Evolutionary conservation across 2,888 invertebrate species (phyloP), one percentile per base, ranked within the genome.

Genomic region (Xestia c-nigrum): DNA sequence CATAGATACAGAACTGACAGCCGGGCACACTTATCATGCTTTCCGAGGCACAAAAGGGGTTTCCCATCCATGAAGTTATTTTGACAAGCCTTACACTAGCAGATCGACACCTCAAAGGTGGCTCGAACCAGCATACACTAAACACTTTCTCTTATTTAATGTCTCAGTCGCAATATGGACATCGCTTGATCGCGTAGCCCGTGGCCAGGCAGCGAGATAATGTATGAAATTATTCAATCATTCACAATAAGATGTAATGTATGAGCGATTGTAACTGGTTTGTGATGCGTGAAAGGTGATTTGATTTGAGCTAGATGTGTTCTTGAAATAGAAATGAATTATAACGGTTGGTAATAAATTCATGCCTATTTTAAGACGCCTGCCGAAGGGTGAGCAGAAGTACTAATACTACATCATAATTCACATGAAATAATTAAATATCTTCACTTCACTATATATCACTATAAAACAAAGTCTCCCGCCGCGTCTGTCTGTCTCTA

Each of bases 211-310:
- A 0, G n/a, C n/a, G 6, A n/a, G 46, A 80, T 77, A 85, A 85
- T 77, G 72, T 52, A 75, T 74, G n/a, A 76, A 76, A 74, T 83
- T 71, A 81, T 82, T 75, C 55, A 65, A 85, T 79, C 74, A 84
- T 65, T 67, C 70, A 84, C 80, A 59, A 73, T 76, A 71, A 59
- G 55, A 65, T 40, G 59, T 47, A 61, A 55, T 74, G 5, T 64
- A 31, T 24, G 68, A 71, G 55, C 38, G 57, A 52, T 74, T 71
- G 69, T 19, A 84, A 85, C 82, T 65, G 59, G 82, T 82, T 80
- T 57, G 6, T n/a, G 74, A 59, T 57, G 38, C 43, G 81, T 71
- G 75, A 84, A 80, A 82, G 81, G 81, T 38, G 59, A 55, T 72
- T 59, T 68, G 52, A 59, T 66, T 82, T 52, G 52, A 50, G 38